Base-by-base conservation (phyloP, 2,797 vertebrate species). In the Xiphorhynchus erythropygius region DNA sequence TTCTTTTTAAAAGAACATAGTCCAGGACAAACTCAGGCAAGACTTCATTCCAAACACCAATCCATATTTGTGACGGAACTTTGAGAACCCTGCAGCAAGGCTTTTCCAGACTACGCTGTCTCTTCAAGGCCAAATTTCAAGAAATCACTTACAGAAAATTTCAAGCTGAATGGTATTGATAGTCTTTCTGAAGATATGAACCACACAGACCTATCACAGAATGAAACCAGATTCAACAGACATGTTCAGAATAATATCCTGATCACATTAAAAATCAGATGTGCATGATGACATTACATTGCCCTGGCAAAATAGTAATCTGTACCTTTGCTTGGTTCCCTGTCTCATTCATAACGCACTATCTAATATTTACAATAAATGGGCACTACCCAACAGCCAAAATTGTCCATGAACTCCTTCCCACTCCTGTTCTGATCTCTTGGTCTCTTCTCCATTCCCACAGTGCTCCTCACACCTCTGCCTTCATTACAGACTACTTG, bases 221-320 rank as follows among this genome's bases (percentile, higher is more conserved):
- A 75, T 23, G 16, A 83, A 89, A 67, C 9, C 24, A 64, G 33
- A 83, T 46, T 91, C n/a, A 70, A 52, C 11, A 46, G 46, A 60
- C 6, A 15, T 4, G 17, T 64, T 80, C 79, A 78, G 78, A 83
- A 87, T 35, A 81, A 23, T 55, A 42, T 50, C n/a, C 62, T 53
- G 37, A 55, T 41, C 14, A 68, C 1, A 2, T 18, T 57, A 67
- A 83, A 91, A 91, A 52, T 7, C 44, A 83, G 13, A 7, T 67
- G n/a, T 77, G 19, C 0, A 0, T 2, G 9, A 37, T 28, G 64
- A 57, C 22, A 53, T 64, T 47, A 47, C 42, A 32, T 21, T 77
- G 10, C 21, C 14, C 27, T 74, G 59, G 10, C 44, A 70, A 82
- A 94, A 89, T 1, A 33, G 25, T 5, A n/a, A 84, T 23, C 47